These are phyloP conservation scores for Sycobia sp. DNA, from an alignment of 1,140 invertebrate genomes.

Conservation along the genomic window DNA sequence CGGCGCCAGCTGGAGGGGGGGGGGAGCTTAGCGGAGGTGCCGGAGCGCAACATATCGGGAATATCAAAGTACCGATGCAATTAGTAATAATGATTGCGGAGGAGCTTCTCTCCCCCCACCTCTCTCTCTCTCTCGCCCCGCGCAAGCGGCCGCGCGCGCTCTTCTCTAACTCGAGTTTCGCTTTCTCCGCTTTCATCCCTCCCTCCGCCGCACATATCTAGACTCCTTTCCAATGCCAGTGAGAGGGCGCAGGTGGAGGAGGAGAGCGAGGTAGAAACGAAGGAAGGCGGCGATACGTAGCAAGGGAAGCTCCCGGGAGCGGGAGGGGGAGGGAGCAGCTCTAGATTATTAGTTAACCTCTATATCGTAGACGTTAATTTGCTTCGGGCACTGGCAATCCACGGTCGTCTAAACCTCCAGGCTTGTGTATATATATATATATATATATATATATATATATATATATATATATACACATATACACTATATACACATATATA, in stretches of 20 bases:
- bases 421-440: no score
- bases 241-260: no score
- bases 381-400: constrained; percentile 29
- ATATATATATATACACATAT: no score
- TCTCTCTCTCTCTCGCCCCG: not conserved
- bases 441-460: no score
- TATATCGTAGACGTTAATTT: constrained; percentile 44
- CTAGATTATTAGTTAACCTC: constrained; percentile 49
- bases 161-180: no score
- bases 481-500: no score
- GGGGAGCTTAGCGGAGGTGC: not conserved
- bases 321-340: no score
- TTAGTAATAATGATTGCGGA: constrained; percentile 51
- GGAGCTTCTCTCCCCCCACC: not conserved
- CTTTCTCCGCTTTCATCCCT: no score
- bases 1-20: not conserved
- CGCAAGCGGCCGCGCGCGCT: not conserved
- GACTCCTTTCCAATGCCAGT: no score
- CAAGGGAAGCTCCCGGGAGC: constrained; percentile 1
- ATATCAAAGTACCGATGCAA: constrained; percentile 43
- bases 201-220: no score
- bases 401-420: not conserved
- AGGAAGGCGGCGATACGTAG: not conserved
- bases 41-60: not conserved
- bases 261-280: not conserved